Conservation (phyloP, 2,797 vertebrate species). For the Enoplosus armatus region DNA sequence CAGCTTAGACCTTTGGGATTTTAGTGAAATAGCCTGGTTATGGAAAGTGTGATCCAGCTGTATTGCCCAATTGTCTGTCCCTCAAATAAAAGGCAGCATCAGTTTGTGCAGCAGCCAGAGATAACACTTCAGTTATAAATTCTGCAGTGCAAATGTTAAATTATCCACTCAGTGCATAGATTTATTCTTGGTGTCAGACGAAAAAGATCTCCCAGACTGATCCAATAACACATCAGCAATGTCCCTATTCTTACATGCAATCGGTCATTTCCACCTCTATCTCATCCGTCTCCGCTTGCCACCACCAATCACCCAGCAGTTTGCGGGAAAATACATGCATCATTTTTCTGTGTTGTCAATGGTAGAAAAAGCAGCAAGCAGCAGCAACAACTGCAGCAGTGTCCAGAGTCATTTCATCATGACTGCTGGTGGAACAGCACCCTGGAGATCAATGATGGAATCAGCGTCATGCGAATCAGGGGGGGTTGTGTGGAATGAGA, state of each 20-base stretch:
- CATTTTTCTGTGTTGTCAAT: constrained; percentile 10
- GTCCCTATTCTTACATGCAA: constrained; percentile 14
- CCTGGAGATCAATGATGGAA: constrained; percentile 64
- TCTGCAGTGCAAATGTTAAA: constrained; percentile 20
- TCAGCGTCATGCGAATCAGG: constrained; percentile 26
- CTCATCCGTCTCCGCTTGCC: constrained; percentile 22
- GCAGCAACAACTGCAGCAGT: not conserved
- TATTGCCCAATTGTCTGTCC: too few relatives aligned
- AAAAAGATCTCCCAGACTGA: constrained; percentile 19
- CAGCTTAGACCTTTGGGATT: constrained; percentile 26
- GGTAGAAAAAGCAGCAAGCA: not conserved
- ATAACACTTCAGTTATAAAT: constrained; percentile 19
- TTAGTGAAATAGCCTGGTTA: constrained; percentile 15
- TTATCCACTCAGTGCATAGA: constrained; percentile 9
- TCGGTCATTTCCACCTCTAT: constrained; percentile 31
- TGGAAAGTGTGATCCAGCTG: too few relatives aligned
- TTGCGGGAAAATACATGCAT: constrained; percentile 20
- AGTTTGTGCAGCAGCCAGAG: constrained; percentile 15
- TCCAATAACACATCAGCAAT: constrained; percentile 11
- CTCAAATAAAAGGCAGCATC: constrained; percentile 16
- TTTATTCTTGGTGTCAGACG: not conserved
- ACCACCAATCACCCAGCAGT: constrained; percentile 16
- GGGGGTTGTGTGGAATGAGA: constrained; percentile 56
- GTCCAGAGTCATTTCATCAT: constrained; percentile 12
- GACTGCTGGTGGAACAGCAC: constrained; percentile 41